A percentile compares a stretch with the other conserved stretches of the same genome.
These are phyloP conservation scores for Synanceia verrucosa DNA, from an alignment of 2,797 vertebrate species.

Conservation along the genomic window DNA sequence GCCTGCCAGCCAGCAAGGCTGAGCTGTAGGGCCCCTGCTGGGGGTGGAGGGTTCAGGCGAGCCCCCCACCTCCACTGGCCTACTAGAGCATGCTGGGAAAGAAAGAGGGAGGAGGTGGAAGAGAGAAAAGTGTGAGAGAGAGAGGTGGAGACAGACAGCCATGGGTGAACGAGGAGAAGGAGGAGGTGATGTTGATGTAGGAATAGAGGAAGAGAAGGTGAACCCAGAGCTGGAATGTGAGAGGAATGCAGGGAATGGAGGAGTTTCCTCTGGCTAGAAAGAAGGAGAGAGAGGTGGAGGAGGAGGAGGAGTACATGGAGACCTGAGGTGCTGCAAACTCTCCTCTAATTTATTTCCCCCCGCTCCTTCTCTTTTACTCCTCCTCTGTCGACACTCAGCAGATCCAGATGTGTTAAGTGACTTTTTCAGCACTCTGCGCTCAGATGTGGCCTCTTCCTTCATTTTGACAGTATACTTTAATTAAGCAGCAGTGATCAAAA, in stretches of 20 bases:
- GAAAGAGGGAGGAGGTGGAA: constrained; percentile 30
- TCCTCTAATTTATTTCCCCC: constrained; percentile 49
- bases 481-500: constrained; percentile 1
- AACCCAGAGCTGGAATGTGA: constrained; percentile 80
- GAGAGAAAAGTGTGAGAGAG: constrained; percentile 11
- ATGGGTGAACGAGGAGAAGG: constrained; percentile 31
- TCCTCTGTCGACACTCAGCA: constrained; percentile 20
- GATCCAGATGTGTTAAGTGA: constrained; percentile 47
- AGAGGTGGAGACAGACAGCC: constrained; percentile 45
- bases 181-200: constrained; percentile 60
- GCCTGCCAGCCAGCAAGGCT: constrained; percentile 72
- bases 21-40: constrained; percentile 68
- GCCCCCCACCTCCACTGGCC: constrained; percentile 68
- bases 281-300: constrained; percentile 43
- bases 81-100: constrained; percentile 71
- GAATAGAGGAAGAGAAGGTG: constrained; percentile 66
- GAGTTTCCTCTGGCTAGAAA: constrained; percentile 72
- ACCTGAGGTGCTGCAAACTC: constrained; percentile 48
- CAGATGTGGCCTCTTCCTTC: background rate
- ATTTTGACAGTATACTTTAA: background rate
- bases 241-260: constrained; percentile 81
- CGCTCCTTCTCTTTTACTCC: constrained; percentile 31
- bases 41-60: constrained; percentile 75
- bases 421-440: constrained; percentile 16
- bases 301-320: constrained; percentile 53